phyloP scores from a whole-genome alignment of 1,140 invertebrate species.

The Dinoponera quadriceps region DNA sequence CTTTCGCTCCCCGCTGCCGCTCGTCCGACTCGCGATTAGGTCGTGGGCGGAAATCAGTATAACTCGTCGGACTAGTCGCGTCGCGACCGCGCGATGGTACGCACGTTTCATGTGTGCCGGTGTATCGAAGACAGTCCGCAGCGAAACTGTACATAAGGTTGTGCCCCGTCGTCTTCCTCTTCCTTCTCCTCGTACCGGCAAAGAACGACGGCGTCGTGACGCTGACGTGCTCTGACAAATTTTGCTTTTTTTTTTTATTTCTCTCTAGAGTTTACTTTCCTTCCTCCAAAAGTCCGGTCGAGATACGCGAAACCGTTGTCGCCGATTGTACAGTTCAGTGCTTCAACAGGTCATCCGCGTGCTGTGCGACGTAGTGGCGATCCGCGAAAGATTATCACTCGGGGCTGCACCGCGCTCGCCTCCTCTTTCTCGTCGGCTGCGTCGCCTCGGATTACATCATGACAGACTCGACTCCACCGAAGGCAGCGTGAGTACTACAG shows the following conservation, averaged over 20 bases:
- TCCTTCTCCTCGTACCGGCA: not conserved
- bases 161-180: not conserved
- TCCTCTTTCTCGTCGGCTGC: conserved; percentile 54
- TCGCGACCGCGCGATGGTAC: conserved; percentile 69
- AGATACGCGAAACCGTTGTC: not conserved
- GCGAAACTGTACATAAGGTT: not conserved
- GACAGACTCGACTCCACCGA: conserved; percentile 67
- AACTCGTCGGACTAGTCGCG: conserved; percentile 77
- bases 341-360: not conserved
- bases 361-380: not conserved
- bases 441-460: conserved; percentile 72
- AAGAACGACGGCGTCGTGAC: conserved; percentile 1
- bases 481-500: conserved; percentile 75
- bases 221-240: not conserved
- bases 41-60: conserved; percentile 80
- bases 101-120: conserved; percentile 15
- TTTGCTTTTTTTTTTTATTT: not conserved
- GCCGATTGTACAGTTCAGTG: not conserved
- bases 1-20: not conserved
- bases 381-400: not conserved
- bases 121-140: not conserved
- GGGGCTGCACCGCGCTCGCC: not conserved
- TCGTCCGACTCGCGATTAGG: conserved; percentile 50
- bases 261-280: not conserved
- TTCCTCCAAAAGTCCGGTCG: no score